Conservation (phyloP, 1,140 invertebrate genomes). For the Cydia fagiglandana region DNA sequence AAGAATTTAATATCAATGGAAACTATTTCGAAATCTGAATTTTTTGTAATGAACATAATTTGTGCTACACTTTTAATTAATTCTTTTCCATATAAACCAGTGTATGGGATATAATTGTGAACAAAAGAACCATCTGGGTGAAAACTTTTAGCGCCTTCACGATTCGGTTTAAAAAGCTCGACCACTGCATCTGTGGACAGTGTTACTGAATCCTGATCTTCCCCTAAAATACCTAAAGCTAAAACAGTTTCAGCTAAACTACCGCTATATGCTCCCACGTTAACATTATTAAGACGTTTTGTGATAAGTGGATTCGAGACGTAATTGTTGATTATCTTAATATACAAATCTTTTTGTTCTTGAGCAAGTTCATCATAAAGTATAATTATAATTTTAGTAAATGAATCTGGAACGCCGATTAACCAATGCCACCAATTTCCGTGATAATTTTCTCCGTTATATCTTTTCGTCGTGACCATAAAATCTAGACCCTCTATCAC, state of each 20-base stretch:
- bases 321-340: not conserved
- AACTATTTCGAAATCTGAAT: not conserved
- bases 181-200: not conserved
- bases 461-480: slow-evolving; percentile 2
- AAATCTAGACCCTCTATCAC: not conserved
- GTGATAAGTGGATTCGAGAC: not conserved
- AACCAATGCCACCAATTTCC: slow-evolving; percentile 13
- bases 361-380: not conserved
- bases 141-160: not conserved
- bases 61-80: not conserved
- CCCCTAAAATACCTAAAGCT: not conserved
- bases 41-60: not conserved
- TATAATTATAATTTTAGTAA: not conserved
- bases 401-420: not conserved
- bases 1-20: not conserved
- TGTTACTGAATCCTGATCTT: not conserved
- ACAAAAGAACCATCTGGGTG: not conserved
- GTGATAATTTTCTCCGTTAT: slow-evolving; percentile 2
- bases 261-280: not conserved
- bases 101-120: not conserved
- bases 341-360: slow-evolving; percentile 1
- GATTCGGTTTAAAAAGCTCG: not conserved
- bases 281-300: not conserved
- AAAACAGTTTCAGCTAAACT: not conserved
- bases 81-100: not conserved